Evolutionary conservation across 2,797 vertebrate species (phyloP).

Genomic region (Muraenolepis orangiensis): DNA sequence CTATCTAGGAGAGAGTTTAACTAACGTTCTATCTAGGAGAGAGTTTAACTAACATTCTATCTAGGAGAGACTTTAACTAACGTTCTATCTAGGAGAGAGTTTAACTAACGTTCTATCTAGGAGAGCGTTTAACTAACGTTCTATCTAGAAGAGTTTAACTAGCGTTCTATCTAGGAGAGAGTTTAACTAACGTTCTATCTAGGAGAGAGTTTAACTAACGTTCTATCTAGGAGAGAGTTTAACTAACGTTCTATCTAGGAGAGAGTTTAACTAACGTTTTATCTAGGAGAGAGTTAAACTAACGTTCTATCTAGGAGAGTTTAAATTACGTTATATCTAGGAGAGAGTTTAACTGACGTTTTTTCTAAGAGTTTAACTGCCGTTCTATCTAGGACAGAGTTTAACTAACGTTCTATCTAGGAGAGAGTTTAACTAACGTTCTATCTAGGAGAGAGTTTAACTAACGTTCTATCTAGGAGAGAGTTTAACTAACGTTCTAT

Average conservation of each 20-base stretch:
- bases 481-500: not conserved
- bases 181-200: not conserved
- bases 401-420: slow-evolving; percentile 44
- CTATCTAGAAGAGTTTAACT: not conserved
- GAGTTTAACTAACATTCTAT: not conserved
- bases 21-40: no score
- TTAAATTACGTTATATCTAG: not conserved
- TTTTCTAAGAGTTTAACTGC: no score
- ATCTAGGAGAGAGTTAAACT: not conserved
- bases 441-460: not conserved
- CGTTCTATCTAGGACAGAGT: not conserved
- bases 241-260: slow-evolving; percentile 49
- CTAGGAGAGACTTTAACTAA: not conserved
- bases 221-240: not conserved
- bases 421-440: no score
- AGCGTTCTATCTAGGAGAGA: no score
- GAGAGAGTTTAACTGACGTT: not conserved
- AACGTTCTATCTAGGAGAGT: no score
- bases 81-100: not conserved
- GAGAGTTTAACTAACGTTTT: no score
- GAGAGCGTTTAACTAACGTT: not conserved
- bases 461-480: no score
- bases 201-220: not conserved
- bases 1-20: slow-evolving; percentile 64
- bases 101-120: not conserved